Evolutionary conservation across 1,140 invertebrate genomes (phyloP).

Genomic region (Hypothenemus hampei): DNA sequence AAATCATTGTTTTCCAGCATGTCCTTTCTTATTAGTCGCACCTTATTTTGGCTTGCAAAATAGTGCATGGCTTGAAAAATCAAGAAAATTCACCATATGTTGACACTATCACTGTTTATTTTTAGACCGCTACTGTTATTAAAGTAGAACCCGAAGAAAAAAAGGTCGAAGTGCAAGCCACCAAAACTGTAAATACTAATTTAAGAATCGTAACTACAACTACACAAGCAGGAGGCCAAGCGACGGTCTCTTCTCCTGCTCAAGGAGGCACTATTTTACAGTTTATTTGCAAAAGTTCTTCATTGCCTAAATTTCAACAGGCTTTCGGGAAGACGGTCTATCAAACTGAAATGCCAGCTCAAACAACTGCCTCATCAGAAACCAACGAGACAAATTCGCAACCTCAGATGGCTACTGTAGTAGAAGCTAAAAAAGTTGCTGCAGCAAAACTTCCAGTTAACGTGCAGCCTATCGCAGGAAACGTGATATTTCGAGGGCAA

Average conservation of each 20-base stretch:
- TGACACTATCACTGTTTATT: constrained; percentile 14
- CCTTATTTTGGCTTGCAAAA: no score
- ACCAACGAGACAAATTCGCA: constrained; percentile 8
- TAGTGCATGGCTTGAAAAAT: no score
- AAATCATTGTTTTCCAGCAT: no score
- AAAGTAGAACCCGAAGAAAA: constrained; percentile 20
- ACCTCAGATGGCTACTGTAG: constrained; percentile 32
- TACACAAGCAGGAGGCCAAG: constrained; percentile 9
- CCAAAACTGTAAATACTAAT: constrained; percentile 18
- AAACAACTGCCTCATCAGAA: constrained; percentile 5
- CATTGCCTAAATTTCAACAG: constrained; percentile 72
- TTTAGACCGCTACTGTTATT: constrained; percentile 19
- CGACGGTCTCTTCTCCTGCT: constrained; percentile 20
- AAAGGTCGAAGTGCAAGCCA: constrained; percentile 6
- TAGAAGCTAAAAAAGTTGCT: constrained; percentile 38
- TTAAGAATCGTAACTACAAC: constrained; percentile 26
- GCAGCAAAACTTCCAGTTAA: constrained; percentile 36
- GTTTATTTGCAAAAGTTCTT: constrained; percentile 55
- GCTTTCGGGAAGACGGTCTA: constrained; percentile 66
- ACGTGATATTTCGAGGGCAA: constrained; percentile 57
- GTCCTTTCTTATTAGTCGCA: no score
- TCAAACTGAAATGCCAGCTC: constrained; percentile 40
- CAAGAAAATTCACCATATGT: no score
- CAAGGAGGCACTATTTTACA: constrained; percentile 41
- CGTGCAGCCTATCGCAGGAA: constrained; percentile 55